phyloP scores from a whole-genome alignment of 2,797 vertebrate genomes.

The Tragelaphus eurycerus region DNA sequence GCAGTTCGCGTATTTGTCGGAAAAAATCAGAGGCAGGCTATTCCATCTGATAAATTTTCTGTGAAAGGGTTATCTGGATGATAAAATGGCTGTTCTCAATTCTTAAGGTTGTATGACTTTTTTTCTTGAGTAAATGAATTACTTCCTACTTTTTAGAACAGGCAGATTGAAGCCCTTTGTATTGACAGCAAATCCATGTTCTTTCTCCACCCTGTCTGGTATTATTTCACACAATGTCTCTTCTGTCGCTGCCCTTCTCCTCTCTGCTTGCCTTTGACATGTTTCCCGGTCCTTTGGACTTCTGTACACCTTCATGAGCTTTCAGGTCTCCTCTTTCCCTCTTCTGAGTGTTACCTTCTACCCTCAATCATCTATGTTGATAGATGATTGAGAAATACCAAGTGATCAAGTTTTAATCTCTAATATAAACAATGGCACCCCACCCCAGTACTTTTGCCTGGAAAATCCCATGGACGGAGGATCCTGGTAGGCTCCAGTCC shows the following conservation, averaged over 20 bases:
- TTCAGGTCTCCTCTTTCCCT: not conserved
- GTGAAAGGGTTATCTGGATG: not conserved
- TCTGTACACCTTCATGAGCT: not conserved
- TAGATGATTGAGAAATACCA: not conserved
- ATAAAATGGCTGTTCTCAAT: not conserved
- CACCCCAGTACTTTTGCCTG: too few relatives aligned
- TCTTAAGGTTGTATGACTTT: not conserved
- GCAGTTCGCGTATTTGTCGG: not conserved
- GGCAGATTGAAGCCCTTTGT: not conserved
- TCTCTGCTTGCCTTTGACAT: not conserved
- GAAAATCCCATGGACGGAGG: too few relatives aligned
- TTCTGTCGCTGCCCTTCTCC: not conserved
- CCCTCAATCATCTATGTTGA: not conserved
- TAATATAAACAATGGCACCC: not conserved
- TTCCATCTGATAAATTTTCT: not conserved
- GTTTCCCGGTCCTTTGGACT: not conserved
- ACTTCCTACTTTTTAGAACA: not conserved
- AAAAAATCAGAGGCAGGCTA: not conserved
- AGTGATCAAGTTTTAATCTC: not conserved
- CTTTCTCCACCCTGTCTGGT: not conserved
- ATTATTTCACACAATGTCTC: not conserved
- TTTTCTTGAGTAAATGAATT: not conserved
- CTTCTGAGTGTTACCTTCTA: not conserved
- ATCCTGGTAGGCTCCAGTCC: too few relatives aligned
- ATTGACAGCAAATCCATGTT: not conserved